phyloP scores from a whole-genome alignment of 64 coral and sea anemone species.

The Pocillopora damicornis region DNA sequence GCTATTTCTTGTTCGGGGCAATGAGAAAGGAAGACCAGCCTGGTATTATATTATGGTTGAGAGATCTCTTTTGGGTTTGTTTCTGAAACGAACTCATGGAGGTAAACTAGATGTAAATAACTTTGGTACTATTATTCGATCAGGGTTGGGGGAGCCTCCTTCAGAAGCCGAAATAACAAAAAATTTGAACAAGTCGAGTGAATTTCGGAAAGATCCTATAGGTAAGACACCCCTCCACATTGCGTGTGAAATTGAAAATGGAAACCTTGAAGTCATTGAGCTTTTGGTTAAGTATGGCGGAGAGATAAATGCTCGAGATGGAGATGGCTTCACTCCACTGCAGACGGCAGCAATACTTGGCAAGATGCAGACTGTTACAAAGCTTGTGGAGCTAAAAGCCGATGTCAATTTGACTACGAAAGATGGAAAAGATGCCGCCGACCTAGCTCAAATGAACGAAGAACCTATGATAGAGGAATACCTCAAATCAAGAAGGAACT shows the following conservation, averaged over 20 bases:
- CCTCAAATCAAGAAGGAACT: neutral
- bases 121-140: conserved; percentile 1
- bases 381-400: conserved; percentile 5
- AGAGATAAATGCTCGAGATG: conserved; percentile 5
- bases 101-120: neutral
- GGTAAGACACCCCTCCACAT: neutral
- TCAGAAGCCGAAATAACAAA: neutral
- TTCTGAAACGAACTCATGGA: neutral
- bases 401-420: conserved; percentile 7
- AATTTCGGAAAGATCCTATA: neutral
- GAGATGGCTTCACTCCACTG: conserved; percentile 9
- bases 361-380: neutral
- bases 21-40: neutral
- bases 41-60: conserved; percentile 7
- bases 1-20: neutral
- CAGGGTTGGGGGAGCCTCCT: conserved; percentile 1
- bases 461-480: neutral
- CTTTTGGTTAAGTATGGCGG: neutral
- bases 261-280: neutral
- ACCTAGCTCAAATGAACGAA: conserved; percentile 9
- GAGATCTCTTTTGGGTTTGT: conserved; percentile 2
- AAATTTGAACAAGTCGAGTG: neutral
- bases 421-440: conserved; percentile 11
- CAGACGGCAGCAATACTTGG: conserved; percentile 18
- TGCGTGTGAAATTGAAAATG: neutral